Percentiles rank a stretch among this genome's conserved stretches.
These are phyloP conservation scores for Drosophila formosana DNA, from an alignment of 2,888 invertebrate genomes.

Conservation along the genomic window DNA sequence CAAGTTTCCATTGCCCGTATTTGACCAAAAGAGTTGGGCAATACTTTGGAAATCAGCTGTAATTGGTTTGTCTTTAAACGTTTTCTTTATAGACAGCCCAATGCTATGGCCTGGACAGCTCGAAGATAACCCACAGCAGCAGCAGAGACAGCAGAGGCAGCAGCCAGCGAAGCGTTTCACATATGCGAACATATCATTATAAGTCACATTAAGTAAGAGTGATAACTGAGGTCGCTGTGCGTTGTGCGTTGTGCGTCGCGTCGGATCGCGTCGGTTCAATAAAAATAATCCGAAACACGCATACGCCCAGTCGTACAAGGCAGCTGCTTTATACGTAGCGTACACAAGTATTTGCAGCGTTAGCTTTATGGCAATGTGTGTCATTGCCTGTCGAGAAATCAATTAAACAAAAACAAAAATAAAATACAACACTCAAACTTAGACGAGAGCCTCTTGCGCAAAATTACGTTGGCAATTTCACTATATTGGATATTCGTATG, in stretches of 20 bases:
- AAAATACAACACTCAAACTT: slow-evolving; percentile 19
- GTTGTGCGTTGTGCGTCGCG: slow-evolving; percentile 50
- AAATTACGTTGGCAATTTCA: slow-evolving; percentile 80
- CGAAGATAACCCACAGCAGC: slow-evolving; percentile 34
- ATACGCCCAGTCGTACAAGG: slow-evolving; percentile 74
- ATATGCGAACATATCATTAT: slow-evolving; percentile 64
- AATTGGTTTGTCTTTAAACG: slow-evolving; percentile 17
- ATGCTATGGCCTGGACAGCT: slow-evolving; percentile 16
- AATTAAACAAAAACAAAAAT: slow-evolving; percentile 64
- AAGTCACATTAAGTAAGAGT: slow-evolving; percentile 80
- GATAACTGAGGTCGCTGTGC: slow-evolving; percentile 76
- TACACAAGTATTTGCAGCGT: slow-evolving; percentile 16
- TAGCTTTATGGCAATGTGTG: slow-evolving; percentile 77
- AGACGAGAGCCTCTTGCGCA: slow-evolving; percentile 59
- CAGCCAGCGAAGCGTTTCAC: slow-evolving; percentile 65
- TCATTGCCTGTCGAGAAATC: slow-evolving; percentile 81
- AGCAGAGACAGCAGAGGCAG: slow-evolving; percentile 4
- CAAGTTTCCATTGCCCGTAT: slow-evolving; percentile 26
- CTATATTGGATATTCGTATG: slow-evolving; percentile 63
- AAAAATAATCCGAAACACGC: slow-evolving; percentile 54
- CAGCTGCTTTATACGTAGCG: slow-evolving; percentile 8
- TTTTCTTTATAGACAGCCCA: slow-evolving; percentile 27
- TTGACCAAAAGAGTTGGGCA: slow-evolving; percentile 6
- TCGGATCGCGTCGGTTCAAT: slow-evolving; percentile 36
- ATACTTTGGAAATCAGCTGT: slow-evolving; percentile 14